Percentiles rank a stretch among this genome's conserved stretches.
Evolutionary conservation across 1,140 invertebrate genomes (phyloP).

Genomic region (Pseudomyrmex concolor): DNA sequence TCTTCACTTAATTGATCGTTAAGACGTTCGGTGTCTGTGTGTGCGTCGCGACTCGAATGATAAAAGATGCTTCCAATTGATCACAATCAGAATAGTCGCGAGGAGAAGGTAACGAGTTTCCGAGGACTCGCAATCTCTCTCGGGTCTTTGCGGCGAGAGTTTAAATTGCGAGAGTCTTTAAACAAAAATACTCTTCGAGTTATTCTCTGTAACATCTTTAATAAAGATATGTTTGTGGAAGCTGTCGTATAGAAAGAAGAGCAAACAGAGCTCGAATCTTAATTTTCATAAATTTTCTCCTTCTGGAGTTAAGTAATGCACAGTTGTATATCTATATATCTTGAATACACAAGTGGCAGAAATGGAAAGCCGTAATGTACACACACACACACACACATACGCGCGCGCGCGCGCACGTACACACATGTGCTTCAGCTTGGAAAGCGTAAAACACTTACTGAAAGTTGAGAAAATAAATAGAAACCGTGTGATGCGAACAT

Average conservation of each 20-base stretch:
- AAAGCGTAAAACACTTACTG: slow-evolving; percentile 39
- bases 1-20: slow-evolving; percentile 52
- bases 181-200: neutral
- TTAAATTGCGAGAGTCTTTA: too few relatives aligned
- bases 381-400: neutral
- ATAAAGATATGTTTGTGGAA: slow-evolving; percentile 1
- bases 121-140: neutral
- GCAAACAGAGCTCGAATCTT: neutral
- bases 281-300: slow-evolving; percentile 48
- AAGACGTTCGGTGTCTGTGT: slow-evolving; percentile 24
- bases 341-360: slow-evolving; percentile 8
- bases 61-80: slow-evolving; percentile 34
- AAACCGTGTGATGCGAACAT: neutral
- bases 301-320: slow-evolving; percentile 23
- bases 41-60: neutral
- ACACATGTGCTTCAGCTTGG: neutral
- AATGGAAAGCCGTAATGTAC: slow-evolving; percentile 38
- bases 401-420: too few relatives aligned
- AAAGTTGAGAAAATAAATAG: slow-evolving; percentile 47
- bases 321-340: slow-evolving; percentile 13
- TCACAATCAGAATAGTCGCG: slow-evolving; percentile 16
- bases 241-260: neutral
- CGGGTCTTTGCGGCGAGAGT: neutral
- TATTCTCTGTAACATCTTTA: neutral
- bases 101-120: slow-evolving; percentile 12